Conservation (phyloP, 2,113 vertebrate species). For the Morone chrysops region DNA sequence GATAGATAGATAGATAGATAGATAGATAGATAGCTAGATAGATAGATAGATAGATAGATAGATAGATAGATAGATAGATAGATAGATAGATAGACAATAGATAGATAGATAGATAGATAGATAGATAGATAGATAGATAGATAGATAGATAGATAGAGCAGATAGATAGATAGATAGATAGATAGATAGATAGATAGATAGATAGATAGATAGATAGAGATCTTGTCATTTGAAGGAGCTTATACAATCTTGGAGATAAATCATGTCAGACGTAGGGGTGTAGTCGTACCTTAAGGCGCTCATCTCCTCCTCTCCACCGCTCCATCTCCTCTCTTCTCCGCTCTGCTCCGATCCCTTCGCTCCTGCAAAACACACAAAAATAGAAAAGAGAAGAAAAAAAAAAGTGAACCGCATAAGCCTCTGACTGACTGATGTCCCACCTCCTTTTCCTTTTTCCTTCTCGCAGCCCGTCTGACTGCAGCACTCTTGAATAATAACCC, state of each 20-base stretch:
- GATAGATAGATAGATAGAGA: conserved; percentile 5
- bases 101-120: conserved; percentile 11
- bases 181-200: background rate
- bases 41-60: conserved; percentile 11
- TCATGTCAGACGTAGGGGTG: background rate
- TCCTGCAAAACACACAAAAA: conserved; percentile 15
- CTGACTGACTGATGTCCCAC: conserved; percentile 61
- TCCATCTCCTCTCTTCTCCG: background rate
- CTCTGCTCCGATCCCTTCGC: background rate
- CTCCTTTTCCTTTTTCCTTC: conserved; percentile 35
- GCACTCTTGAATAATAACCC: conserved; percentile 69
- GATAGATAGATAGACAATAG: conserved; percentile 11
- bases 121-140: conserved; percentile 11
- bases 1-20: conserved; percentile 11
- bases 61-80: conserved; percentile 11
- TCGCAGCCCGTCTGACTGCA: conserved; percentile 66
- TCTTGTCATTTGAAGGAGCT: background rate
- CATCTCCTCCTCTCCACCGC: background rate
- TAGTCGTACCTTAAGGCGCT: conserved; percentile 10
- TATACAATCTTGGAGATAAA: background rate
- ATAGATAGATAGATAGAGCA: conserved; percentile 9
- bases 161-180: background rate
- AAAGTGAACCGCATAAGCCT: conserved; percentile 29
- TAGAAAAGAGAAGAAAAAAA: background rate
- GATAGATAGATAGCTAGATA: conserved; percentile 8